Percentiles rank a stretch among this genome's conserved stretches.
phyloP scores from a whole-genome alignment of 2,888 invertebrate species.

The Xanthostigma xanthostigma region DNA sequence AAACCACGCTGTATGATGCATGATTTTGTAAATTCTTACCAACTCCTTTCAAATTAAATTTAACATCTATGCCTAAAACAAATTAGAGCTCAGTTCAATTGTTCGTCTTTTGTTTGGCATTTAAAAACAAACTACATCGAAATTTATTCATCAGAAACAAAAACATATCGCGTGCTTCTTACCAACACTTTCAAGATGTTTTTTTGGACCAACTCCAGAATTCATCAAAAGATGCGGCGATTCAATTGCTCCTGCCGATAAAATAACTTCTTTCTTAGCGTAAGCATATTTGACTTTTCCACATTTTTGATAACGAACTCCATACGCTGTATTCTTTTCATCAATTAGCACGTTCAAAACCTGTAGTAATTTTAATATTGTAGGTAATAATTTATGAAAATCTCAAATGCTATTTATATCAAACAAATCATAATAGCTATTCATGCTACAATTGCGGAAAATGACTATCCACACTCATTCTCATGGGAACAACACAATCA shows the following conservation, averaged over 20 bases:
- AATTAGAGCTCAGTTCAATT: not conserved
- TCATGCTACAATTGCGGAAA: no score
- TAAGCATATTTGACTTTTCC: not conserved
- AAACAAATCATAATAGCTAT: no score
- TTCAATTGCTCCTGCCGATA: conserved; percentile 3
- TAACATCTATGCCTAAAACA: conserved; percentile 17
- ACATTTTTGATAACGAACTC: not conserved
- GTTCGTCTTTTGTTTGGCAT: not conserved
- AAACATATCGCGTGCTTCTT: not conserved
- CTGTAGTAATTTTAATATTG: not conserved
- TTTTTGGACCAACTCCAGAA: not conserved
- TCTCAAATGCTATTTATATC: no score
- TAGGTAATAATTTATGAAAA: no score
- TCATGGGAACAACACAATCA: no score
- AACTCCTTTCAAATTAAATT: conserved; percentile 23
- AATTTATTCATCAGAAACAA: no score
- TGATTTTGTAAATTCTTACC: conserved; percentile 21
- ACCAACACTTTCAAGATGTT: not conserved
- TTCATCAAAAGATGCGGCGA: not conserved
- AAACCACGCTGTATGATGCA: conserved; percentile 8
- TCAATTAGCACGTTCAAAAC: not conserved
- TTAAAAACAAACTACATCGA: not conserved
- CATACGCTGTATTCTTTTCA: conserved; percentile 1
- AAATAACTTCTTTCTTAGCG: conserved; percentile 3
- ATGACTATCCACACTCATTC: no score